Evolutionary conservation across 2,888 invertebrate species (phyloP), one percentile per base, ranked within the genome.

Genomic region (Limenitis camilla): DNA sequence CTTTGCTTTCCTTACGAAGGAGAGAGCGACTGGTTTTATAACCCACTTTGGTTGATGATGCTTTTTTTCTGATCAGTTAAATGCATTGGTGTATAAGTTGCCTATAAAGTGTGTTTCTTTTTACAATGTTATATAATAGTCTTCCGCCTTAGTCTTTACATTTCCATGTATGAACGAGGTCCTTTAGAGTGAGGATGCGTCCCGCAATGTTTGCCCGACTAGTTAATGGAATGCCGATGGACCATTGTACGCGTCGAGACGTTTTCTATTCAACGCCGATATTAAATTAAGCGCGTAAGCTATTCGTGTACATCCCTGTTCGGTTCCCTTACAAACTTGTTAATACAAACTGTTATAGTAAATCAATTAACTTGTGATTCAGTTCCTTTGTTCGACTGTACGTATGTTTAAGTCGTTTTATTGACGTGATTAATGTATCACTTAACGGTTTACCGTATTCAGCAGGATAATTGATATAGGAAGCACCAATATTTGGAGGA

Each of bases 181-280:
- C 28, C 60, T 30, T 56, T 78, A 80, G 72, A 69, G 69, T 69
- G 74, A 69, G 76, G 72, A 77, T 76, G 78, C 75, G 76, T 74
- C 73, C 72, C 71, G 69, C 60, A 63, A 62, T 84, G 78, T 85
- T 83, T 84, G 78, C 76, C 70, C 72, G 76, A 67, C 75, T 80
- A 77, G 82, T 84, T 83, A 85, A 85, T 85, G 80, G 85, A 82
- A 85, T 79, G 72, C 79, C 80, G 78, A 80, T 79, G 74, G 81
- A 69, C 78, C 68, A 82, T 81, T 82, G 82, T 79, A 73, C 73
- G 70, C 65, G 68, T 65, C 68, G 65, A 66, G 71, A 74, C 78
- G 81, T 77, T 81, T 80, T 77, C 82, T 76, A 78, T 81, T 79
- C 78, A 80, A 72, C 66, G 61, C 64, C 72, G 70, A 76, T 81